A percentile compares a stretch with the other conserved stretches of the same genome.
Evolutionary conservation across 1,140 invertebrate species (phyloP).

Genomic region (Helicoverpa armigera): DNA sequence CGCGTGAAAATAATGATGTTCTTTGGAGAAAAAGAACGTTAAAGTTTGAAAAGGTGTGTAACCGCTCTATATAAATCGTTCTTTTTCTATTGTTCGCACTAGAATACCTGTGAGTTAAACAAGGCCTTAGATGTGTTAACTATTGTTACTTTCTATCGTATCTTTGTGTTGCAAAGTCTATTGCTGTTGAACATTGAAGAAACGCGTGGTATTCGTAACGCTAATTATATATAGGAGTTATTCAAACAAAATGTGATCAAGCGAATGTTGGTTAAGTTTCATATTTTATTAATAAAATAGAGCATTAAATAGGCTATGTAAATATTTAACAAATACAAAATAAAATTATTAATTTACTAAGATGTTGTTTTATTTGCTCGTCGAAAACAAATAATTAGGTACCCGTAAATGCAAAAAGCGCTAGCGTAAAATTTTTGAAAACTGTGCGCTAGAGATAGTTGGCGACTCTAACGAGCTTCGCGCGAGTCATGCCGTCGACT

Average conservation of each 20-base stretch:
- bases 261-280: constrained; percentile 81
- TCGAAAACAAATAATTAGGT: no score
- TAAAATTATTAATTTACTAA: constrained; percentile 86
- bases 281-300: constrained; percentile 81
- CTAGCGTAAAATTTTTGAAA: no score
- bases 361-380: constrained; percentile 50
- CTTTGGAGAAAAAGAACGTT: neutral
- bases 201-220: constrained; percentile 54
- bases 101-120: constrained; percentile 51
- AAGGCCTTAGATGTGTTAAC: constrained; percentile 72
- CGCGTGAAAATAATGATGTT: neutral
- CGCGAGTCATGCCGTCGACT: no score
- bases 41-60: constrained; percentile 1
- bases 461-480: no score
- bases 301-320: constrained; percentile 80
- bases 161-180: constrained; percentile 69
- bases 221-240: constrained; percentile 62
- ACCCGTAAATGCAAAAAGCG: no score
- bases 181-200: constrained; percentile 65
- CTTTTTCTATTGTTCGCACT: constrained; percentile 35
- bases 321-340: constrained; percentile 84
- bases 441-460: no score
- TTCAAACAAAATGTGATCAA: constrained; percentile 75
- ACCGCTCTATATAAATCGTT: constrained; percentile 15
- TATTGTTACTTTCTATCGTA: constrained; percentile 66